Evolutionary conservation across 2,797 vertebrate genomes (phyloP), one percentile per base, ranked within the genome.

Genomic region (Ctenosaura bakeri): DNA sequence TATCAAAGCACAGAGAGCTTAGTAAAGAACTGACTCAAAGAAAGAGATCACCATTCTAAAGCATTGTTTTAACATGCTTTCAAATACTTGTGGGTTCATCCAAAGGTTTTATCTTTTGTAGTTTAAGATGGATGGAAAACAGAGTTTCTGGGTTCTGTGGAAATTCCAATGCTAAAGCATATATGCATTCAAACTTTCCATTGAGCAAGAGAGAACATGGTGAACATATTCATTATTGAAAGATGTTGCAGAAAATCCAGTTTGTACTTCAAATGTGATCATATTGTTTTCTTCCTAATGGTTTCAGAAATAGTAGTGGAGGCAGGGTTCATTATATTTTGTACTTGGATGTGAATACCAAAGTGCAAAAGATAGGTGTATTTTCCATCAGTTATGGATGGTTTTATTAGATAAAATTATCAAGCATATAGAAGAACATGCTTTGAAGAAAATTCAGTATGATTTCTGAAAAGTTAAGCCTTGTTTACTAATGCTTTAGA

Each of bases 1-100:
- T 83, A 16, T 83, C 59, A 54, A 42, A 54, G 76, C 69, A 76
- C 3, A 81, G 29, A 13, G 18, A 35, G 0, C 2, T 46, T 69
- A 56, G 76, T 8, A 52, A 38, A 90, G 64, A 86, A 42, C 29
- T 86, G 77, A 20, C 46, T 83, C 71, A 56, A 74, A n/a, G 16
- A 85, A 32, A 74, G 26, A 59, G 56, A n/a, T 24, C 35, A 18
- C 13, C 20, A n/a, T 54, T 73, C 38, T 29, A 38, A 87, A 46
- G n/a, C 80, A 83, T 83, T 83, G 26, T 87, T 16, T 86, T 91
- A 46, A 59, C 38, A 69, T 62, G 9, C 82, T 88, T 91, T 32
- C 46, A 82, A 73, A 42, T 66, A 85, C 52, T 85, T 91, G 35
- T 92, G 83, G 74, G 78, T 93, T 88, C 9, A 2, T 80, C 54